Base-by-base conservation (phyloP, 2,888 invertebrate genomes). In the Quadroppia sp. region DNA sequence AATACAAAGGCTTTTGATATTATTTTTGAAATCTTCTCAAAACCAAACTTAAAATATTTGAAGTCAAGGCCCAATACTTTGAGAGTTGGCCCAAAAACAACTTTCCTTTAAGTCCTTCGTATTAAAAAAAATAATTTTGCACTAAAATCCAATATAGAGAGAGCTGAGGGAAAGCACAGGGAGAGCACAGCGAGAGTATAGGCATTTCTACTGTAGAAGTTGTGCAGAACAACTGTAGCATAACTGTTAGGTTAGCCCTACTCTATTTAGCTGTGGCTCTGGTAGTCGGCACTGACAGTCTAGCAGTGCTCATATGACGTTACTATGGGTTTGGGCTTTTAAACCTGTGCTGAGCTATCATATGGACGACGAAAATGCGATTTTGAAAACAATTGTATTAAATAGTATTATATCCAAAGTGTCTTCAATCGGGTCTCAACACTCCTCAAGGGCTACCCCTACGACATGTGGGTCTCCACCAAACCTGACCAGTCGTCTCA, bases 401-500 rank as follows among this genome's bases (percentile, higher is more conserved):
- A 36, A 36, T 36, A 45, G 6, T 45, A 17, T 45, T 45, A 17
- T 15, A 36, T 36, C 15, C 2, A 45, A 45, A 45, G 45, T 45
- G 45, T 45, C 45, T 45, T 45, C 11, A 9, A 45, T 9, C 45
- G 45, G 15, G 45, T 45, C 15, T 45, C 45, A 17, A 15, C 45
- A 13, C 15, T 45, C 11, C 53, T 53, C 9, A 53, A 61, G 1
- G 20, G n/a, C 20, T 42, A 73, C 28, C 73, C 73, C 13, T 48
- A 36, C 42, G 75, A 59, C 20, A 79, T 79, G 78, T 79, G 79
- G 79, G 75, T 78, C 36, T 78, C 78, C 11, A 76, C 78, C n/a
- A 81, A 81, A 77, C 70, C 75, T 11, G 80, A 81, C 73, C 72
- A 76, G 30, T 67, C 76, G 2, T 77, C 74, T 20, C 78, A 79